phyloP scores from a whole-genome alignment of 1,140 invertebrate species.

The Trichoplusia ni region DNA sequence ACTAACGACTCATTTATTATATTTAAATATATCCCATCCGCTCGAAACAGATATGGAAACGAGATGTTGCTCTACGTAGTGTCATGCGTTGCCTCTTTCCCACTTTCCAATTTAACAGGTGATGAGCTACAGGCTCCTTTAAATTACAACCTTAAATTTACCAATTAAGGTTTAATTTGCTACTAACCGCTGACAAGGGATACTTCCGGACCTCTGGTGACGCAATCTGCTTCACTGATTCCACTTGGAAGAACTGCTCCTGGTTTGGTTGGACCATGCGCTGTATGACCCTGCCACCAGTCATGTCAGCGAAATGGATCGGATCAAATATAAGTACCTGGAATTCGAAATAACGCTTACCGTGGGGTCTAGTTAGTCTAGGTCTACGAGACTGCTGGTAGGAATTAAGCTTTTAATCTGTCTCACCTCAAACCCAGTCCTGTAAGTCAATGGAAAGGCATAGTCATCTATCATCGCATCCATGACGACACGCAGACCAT shows the following conservation, averaged over 20 bases:
- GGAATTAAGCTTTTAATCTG: too few species aligned
- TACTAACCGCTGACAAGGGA: slow-evolving; percentile 44
- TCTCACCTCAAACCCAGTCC: slow-evolving; percentile 68
- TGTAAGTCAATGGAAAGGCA: slow-evolving; percentile 67
- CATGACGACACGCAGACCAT: slow-evolving; percentile 74
- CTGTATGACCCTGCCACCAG: slow-evolving; percentile 52
- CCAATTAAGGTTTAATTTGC: background rate
- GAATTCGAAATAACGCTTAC: background rate
- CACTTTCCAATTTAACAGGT: too few species aligned
- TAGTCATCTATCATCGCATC: slow-evolving; percentile 80
- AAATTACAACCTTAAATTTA: too few species aligned
- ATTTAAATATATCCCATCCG: too few species aligned
- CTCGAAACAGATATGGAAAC: too few species aligned
- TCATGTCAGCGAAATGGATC: slow-evolving; percentile 55
- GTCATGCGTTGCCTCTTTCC: too few species aligned
- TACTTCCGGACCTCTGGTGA: slow-evolving; percentile 63
- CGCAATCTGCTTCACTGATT: slow-evolving; percentile 57
- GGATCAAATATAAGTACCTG: slow-evolving; percentile 64
- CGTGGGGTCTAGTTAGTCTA: too few species aligned
- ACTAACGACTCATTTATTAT: too few species aligned
- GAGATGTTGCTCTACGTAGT: too few species aligned
- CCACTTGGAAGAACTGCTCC: slow-evolving; percentile 40
- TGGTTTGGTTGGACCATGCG: slow-evolving; percentile 46
- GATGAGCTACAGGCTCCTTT: too few species aligned
- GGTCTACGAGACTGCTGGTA: too few species aligned